Evolutionary conservation across 2,113 vertebrate genomes (phyloP).

Genomic region (Oreochromis aureus): DNA sequence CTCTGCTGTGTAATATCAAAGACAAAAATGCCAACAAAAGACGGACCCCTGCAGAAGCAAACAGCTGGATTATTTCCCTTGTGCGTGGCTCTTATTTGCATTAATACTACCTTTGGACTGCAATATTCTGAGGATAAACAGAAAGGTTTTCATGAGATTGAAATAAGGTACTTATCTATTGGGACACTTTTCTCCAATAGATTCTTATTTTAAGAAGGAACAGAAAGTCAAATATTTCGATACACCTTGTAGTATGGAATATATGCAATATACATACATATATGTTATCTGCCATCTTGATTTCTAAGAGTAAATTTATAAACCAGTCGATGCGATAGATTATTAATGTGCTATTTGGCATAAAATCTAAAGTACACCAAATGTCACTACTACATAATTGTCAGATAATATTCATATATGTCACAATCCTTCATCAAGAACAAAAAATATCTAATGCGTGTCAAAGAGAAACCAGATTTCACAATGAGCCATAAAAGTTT

Average conservation of each 20-base stretch:
- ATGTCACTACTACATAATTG: background rate
- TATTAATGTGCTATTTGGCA: background rate
- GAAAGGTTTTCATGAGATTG: background rate
- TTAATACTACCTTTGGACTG: background rate
- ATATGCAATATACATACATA: background rate
- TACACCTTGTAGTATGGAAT: background rate
- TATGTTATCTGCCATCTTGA: accelerated
- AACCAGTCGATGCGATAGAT: background rate
- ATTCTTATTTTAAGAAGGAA: background rate
- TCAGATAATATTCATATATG: background rate
- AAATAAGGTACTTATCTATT: background rate
- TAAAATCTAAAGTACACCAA: background rate
- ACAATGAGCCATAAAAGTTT: background rate
- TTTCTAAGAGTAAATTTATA: background rate
- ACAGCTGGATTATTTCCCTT: slow-evolving; percentile 12
- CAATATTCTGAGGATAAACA: background rate
- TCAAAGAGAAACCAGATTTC: background rate
- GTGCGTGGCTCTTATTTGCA: background rate
- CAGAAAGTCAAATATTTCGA: background rate
- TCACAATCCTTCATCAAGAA: background rate
- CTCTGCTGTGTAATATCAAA: background rate
- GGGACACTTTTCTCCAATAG: background rate
- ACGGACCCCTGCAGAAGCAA: background rate
- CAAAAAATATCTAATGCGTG: accelerated
- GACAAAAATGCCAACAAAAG: background rate